phyloP scores from a whole-genome alignment of 2,888 invertebrate species.

The Eilema caniola region DNA sequence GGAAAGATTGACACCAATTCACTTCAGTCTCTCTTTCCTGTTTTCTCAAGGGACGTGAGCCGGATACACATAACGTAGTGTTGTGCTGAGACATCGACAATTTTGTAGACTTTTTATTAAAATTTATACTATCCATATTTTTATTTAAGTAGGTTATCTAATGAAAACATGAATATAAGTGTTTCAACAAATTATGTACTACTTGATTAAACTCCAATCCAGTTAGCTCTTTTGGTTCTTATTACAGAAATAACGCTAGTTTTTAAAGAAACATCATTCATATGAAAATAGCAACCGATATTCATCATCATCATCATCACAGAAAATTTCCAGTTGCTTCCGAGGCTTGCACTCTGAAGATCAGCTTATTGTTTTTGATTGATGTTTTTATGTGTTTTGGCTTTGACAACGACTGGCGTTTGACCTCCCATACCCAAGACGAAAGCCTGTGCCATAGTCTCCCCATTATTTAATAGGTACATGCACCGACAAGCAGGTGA shows the following conservation, averaged over 20 bases:
- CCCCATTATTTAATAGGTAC: no score
- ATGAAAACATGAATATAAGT: background rate
- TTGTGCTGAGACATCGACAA: background rate
- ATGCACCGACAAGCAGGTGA: no score
- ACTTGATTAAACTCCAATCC: background rate
- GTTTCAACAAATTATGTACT: background rate
- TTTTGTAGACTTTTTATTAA: background rate
- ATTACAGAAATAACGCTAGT: background rate
- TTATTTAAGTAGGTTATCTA: no score
- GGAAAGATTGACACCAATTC: conserved; percentile 40
- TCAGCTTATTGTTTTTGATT: no score
- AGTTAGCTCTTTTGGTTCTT: background rate
- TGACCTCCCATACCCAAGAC: no score
- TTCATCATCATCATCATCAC: no score
- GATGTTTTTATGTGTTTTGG: no score
- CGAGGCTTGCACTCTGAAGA: no score
- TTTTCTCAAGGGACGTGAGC: conserved; percentile 26
- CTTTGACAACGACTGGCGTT: no score
- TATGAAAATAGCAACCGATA: no score
- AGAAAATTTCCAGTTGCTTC: no score
- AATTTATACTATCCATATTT: background rate
- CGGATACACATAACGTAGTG: conserved; percentile 8
- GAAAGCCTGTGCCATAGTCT: no score
- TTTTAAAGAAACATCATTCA: background rate
- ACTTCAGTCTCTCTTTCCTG: conserved; percentile 28